Base-by-base conservation (phyloP, 2,888 invertebrate species). In the Melolontha melolontha region DNA sequence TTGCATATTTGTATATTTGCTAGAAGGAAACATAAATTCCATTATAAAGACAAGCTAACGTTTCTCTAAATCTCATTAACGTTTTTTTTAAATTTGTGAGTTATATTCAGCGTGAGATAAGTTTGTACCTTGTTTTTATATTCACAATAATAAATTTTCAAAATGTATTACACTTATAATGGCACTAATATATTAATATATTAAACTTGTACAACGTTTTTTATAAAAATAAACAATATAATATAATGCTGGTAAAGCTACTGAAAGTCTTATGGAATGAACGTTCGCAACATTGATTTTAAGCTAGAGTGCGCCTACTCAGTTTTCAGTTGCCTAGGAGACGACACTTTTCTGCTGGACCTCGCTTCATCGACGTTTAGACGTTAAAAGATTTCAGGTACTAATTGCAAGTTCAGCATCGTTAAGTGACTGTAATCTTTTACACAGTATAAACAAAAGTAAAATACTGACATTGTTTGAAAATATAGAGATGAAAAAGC, bases 321-420 rank as follows among this genome's bases (percentile, higher is more conserved):
- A 51, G 57, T 44, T 57, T 34, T 62, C 63, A 47, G 67, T 62
- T 62, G 67, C 63, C 67, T 44, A 52, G 63, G 62, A 42, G 54
- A 67, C 67, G 63, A 14, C 64, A 54, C 54, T 51, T 39, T 64
- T 41, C 27, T 40, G 40, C 67, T 67, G 67, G 67, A 67, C 67
- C 67, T 59, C 10, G 44, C 12, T 44, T 8, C 59, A 47, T 44
- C n/a, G 59, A 29, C 29, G 44, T 12, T 27, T 44, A 11, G 17
- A 17, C 29, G 10, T 29, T 12, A 40, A 16, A 2, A 54, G 17
- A 8, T 16, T 50, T 11, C 22, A 22, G 22, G 22, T 22, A 22
- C 1, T 22, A 2, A 22, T n/a, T n/a, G n/a, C n/a, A n/a, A n/a
- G n/a, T n/a, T n/a, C n/a, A n/a, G n/a, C n/a, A n/a, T n/a, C n/a